These are phyloP conservation scores for Apamea crenata DNA, from an alignment of 2,888 invertebrate species.

Conservation along the genomic window DNA sequence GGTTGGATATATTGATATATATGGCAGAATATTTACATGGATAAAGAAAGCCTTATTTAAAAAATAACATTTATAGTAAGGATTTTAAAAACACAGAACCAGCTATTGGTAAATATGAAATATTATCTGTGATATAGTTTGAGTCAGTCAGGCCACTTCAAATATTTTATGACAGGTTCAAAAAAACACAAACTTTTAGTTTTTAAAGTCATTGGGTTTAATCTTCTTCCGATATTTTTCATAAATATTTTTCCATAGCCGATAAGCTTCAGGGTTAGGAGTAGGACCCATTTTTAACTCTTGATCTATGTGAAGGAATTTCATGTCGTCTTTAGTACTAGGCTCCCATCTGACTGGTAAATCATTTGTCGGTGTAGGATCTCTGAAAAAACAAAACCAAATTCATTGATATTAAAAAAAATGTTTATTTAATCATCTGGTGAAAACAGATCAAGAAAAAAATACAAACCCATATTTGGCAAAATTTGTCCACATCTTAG, in stretches of 20 bases:
- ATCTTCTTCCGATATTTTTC: slow-evolving; percentile 67
- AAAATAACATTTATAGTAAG: not conserved
- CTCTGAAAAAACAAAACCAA: slow-evolving; percentile 71
- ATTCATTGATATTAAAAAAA: not conserved
- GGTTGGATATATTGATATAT: not conserved
- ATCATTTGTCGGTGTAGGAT: slow-evolving; percentile 75
- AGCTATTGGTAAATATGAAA: not conserved
- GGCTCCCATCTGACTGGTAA: slow-evolving; percentile 58
- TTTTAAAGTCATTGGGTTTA: slow-evolving; percentile 59
- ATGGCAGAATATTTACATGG: not conserved
- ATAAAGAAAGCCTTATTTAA: not conserved
- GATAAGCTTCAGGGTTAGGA: slow-evolving; percentile 73
- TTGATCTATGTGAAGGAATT: slow-evolving; percentile 76
- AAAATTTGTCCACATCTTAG: slow-evolving; percentile 85
- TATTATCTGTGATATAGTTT: too few species aligned
- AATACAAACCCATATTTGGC: slow-evolving; percentile 83
- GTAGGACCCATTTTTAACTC: slow-evolving; percentile 73
- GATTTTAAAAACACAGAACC: not conserved
- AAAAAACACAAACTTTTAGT: slow-evolving; percentile 13
- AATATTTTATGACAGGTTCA: not conserved
- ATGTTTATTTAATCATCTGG: not conserved
- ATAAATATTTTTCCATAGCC: slow-evolving; percentile 77
- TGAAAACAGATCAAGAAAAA: not conserved
- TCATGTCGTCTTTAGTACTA: slow-evolving; percentile 42
- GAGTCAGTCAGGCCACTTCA: not conserved